Evolutionary conservation across 2,797 vertebrate species (phyloP), one percentile per base, ranked within the genome.

Genomic region (Tadarida brasiliensis): DNA sequence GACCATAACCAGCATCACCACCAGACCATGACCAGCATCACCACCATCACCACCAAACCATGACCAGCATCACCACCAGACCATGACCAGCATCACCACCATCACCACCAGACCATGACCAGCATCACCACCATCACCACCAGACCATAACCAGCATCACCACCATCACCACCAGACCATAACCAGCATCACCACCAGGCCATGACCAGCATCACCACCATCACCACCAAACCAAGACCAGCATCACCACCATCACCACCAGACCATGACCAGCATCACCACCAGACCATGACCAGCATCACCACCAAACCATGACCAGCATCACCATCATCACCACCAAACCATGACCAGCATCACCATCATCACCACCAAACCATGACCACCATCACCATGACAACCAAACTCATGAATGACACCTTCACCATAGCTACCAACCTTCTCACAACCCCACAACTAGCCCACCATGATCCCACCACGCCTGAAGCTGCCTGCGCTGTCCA

Each of bases 201-300:
- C 39, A 24, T 2, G 6, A 49, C 2, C 7, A 47, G 0, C 22
- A 56, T 0, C 3, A 63, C 0, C 22, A 65, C 0, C 3, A 56
- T 8, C 30, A 49, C 0, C 44, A 61, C 1, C 63, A 19, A 0
- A 61, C 1, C 63, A 19, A 0, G 54, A 30, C 2, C 20, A 49
- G n/a, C 9, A 59, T 0, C 39, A 35, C 5, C 39, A 78, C 7
- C 57, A 47, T 4, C 17, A 26, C 1, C n/a, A n/a, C 0, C 19
- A 65, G 1, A 49, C n/a, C 9, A 39, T 0, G 30, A 24, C 8
- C 35, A 19, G 1, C n/a, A 28, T 0, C 5, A 67, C 0, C 3
- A 54, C 0, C 9, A 35, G 4, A 16, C 15, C 54, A 17, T 14
- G 5, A 56, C 16, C 15, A 56, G 15, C 54, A 5, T 17, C 54